Evolutionary conservation across 1,140 invertebrate species (phyloP).

Genomic region (Heliothis subflexa): DNA sequence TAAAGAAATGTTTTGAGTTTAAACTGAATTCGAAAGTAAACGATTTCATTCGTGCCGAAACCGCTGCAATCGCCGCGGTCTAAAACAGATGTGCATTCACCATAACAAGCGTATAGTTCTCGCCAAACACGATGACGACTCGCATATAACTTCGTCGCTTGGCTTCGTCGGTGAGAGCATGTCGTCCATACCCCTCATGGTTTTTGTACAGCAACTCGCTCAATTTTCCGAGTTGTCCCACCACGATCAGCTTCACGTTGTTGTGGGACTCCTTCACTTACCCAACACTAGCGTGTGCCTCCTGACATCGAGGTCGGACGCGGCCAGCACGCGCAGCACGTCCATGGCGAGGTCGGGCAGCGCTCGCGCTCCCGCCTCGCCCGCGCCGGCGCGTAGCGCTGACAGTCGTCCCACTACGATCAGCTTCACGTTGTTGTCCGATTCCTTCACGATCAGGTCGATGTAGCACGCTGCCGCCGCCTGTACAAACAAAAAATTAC

Average conservation of each 20-base stretch:
- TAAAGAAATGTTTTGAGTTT: no score
- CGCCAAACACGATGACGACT: no score
- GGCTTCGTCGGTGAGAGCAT: no score
- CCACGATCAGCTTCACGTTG: constrained; percentile 99
- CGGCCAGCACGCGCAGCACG: constrained; percentile 96
- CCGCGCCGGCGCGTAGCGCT: constrained; percentile 94
- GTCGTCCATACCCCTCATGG: no score
- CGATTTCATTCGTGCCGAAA: no score
- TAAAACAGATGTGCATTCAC: no score
- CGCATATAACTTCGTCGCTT: no score
- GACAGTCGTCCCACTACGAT: constrained; percentile 98
- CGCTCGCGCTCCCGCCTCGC: constrained; percentile 96
- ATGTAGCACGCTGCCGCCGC: constrained; percentile 99
- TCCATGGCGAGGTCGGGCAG: constrained; percentile 99
- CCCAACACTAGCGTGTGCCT: constrained; percentile 94
- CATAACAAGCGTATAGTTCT: no score
- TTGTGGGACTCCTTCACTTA: constrained; percentile 90
- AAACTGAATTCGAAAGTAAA: no score
- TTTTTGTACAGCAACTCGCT: no score
- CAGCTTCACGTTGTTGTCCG: constrained; percentile 99
- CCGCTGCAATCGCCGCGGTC: no score
- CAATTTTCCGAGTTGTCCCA: constrained; percentile 87
- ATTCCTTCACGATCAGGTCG: constrained; percentile 99
- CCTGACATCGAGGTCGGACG: constrained; percentile 97
- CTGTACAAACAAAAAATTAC: constrained; percentile 67